Evolutionary conservation across 2,888 invertebrate species (phyloP).

Genomic region (Ophraella communa): DNA sequence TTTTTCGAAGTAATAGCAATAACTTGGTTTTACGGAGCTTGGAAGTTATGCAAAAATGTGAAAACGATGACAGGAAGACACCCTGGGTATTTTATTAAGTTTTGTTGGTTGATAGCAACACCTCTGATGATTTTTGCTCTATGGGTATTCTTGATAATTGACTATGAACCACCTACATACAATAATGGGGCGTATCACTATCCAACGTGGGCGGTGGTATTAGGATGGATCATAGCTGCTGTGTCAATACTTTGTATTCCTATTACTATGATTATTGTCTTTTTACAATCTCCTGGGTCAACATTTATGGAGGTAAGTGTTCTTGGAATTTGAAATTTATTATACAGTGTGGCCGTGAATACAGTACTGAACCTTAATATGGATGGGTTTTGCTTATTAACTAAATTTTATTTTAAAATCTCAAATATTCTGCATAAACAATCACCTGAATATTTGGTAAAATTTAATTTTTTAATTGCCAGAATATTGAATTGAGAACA

Average conservation of each 20-base stretch:
- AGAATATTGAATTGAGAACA: too few species aligned
- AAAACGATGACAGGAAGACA: conserved; percentile 87
- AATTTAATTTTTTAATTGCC: too few species aligned
- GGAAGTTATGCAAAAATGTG: conserved; percentile 79
- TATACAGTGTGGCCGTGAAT: too few species aligned
- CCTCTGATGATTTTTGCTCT: conserved; percentile 83
- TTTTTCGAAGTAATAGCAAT: conserved; percentile 93
- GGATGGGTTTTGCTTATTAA: too few species aligned
- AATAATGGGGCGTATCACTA: conserved; percentile 80
- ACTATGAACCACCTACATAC: conserved; percentile 86
- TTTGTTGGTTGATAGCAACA: conserved; percentile 84
- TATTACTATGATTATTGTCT: conserved; percentile 75
- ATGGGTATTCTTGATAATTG: conserved; percentile 87
- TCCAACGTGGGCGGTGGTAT: conserved; percentile 83
- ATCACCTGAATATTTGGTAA: too few species aligned
- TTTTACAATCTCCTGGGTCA: conserved; percentile 74
- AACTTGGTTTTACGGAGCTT: conserved; percentile 90
- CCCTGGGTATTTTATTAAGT: conserved; percentile 81
- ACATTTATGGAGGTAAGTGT: conserved; percentile 72
- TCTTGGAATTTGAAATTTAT: too few species aligned
- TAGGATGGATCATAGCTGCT: conserved; percentile 88
- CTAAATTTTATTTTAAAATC: too few species aligned
- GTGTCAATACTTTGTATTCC: conserved; percentile 87
- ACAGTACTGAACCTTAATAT: too few species aligned
- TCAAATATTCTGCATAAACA: too few species aligned